Base-by-base conservation (phyloP, 2,113 vertebrate genomes). In the Myiozetetes cayanensis region DNA sequence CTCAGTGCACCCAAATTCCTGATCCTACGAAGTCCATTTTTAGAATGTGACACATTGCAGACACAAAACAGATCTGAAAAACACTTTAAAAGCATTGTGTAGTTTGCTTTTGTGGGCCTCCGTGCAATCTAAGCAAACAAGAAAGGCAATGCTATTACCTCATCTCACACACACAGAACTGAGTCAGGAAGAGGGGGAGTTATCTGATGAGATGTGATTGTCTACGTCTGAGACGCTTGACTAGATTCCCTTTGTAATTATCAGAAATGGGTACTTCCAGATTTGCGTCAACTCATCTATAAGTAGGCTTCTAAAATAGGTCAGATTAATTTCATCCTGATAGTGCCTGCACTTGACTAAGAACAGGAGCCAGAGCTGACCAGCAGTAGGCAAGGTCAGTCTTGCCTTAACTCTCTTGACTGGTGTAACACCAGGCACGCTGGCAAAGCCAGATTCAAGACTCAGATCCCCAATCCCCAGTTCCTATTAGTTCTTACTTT, bases 131-230 rank as follows among this genome's bases (percentile, higher is more conserved):
- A 75, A 92, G 77, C 70, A 95, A 89, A 90, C 41, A 85, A 87
- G 77, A 89, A 92, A 95, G 25, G 53, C 58, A 92, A 58, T 89
- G 6, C 12, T 75, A 10, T 94, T 92, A 82, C 93, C 62, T 96
- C 87, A 92, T 58, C 41, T 78, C 73, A 41, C 41, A 73, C 27
- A 89, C 16, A 77, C 13, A 19, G n/a, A 59, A 75, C 44, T 92
- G 87, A 94, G 65, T 92, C 79, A 95, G 94, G 73, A 84, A 71
- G 86, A 93, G 93, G 68, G 83, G 91, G 86, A 89, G 86, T 93
- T 89, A 72, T 77, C 61, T 77, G 83, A 74, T 62, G 65, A 92
- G 83, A 87, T n/a, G 43, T 2, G 4, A 61, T 81, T 87, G 74
- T 84, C 72, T 93, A 22, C 1, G 0, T 81, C 83, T 90, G 65